Percentiles rank a stretch among this genome's conserved stretches.
Conservation (phyloP, 2,797 vertebrate species). For the Acridotheres tristis region DNA sequence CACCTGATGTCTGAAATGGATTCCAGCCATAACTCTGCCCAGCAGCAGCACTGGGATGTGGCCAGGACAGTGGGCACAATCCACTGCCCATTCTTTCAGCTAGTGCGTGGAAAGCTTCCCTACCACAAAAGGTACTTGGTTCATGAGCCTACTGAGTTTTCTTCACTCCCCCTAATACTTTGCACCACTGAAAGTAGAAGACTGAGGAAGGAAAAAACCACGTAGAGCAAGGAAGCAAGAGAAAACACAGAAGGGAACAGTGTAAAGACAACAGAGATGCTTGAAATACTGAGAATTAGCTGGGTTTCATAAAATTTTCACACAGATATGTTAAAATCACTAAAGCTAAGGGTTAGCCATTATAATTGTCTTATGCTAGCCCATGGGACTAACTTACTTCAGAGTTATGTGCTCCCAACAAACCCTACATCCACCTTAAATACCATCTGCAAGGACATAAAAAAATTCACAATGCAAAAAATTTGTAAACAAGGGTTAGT, state of each 20-base stretch:
- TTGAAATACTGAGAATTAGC: conserved; percentile 31
- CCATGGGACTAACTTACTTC: conserved; percentile 54
- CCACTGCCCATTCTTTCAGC: not conserved
- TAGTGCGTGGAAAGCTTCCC: not conserved
- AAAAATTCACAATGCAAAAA: conserved; percentile 64
- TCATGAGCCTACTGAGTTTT: not conserved
- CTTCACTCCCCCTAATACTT: not conserved
- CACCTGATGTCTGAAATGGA: not conserved
- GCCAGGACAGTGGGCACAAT: not conserved
- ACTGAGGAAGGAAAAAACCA: not conserved
- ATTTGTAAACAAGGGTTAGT: conserved; percentile 78
- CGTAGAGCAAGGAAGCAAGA: not conserved
- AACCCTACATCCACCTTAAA: conserved; percentile 67
- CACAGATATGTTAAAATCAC: conserved; percentile 57
- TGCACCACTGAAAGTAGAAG: not conserved
- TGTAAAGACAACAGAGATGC: conserved; percentile 1
- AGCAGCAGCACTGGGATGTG: not conserved
- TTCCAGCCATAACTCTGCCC: not conserved
- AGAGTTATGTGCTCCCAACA: conserved; percentile 60
- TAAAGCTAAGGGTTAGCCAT: conserved; percentile 43
- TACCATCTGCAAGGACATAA: conserved; percentile 63
- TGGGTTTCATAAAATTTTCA: conserved; percentile 44
- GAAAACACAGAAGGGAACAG: not conserved
- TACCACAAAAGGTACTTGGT: not conserved
- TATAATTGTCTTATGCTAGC: conserved; percentile 60